Evolutionary conservation across 2,797 vertebrate species (phyloP).

Genomic region (Notamacropus eugenii): DNA sequence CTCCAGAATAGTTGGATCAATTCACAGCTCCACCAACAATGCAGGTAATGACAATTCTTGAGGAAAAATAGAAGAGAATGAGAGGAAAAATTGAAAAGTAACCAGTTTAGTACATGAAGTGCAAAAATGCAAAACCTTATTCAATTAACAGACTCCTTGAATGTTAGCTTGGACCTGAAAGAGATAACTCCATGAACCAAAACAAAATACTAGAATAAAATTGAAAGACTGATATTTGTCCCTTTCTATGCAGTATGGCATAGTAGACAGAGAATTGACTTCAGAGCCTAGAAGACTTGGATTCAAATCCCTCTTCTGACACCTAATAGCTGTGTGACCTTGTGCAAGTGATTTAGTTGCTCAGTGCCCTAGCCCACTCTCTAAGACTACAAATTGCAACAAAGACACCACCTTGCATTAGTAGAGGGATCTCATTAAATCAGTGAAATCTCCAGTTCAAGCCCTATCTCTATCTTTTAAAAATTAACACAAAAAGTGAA

Average conservation of each 20-base stretch:
- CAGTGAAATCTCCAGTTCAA: neutral
- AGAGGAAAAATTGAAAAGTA: neutral
- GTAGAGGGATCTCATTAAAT: neutral
- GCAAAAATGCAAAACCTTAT: neutral
- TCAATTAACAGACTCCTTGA: neutral
- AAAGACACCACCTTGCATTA: neutral
- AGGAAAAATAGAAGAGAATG: no score
- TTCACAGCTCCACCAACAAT: neutral
- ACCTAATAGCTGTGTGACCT: neutral
- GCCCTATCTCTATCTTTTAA: neutral
- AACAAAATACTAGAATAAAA: neutral
- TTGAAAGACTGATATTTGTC: neutral
- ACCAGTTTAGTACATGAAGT: neutral
- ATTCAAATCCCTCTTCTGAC: neutral
- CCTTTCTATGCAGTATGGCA: neutral
- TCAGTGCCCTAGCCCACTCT: neutral
- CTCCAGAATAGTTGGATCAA: neutral
- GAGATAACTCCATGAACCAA: neutral
- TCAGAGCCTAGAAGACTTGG: neutral
- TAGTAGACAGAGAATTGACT: neutral
- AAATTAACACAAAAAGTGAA: neutral
- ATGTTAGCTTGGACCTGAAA: neutral
- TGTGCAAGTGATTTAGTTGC: neutral
- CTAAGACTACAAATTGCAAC: neutral
- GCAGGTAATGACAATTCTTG: neutral